Evolutionary conservation across 2,888 invertebrate genomes (phyloP), one percentile per base, ranked within the genome.

Genomic region (Byasa hedistus): DNA sequence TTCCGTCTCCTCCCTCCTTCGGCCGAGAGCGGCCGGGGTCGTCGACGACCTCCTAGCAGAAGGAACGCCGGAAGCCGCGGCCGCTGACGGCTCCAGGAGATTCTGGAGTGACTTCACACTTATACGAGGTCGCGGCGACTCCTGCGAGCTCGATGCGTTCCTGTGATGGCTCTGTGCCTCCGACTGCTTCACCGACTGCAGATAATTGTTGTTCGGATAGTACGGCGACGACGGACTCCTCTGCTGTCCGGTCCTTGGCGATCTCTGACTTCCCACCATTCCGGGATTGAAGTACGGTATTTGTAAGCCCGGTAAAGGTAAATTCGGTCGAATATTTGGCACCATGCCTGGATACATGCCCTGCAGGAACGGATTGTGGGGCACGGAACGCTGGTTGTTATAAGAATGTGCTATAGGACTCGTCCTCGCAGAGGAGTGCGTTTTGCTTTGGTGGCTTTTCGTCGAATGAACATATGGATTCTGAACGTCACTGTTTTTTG

Each of bases 21-120:
- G 87, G 82, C 77, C 90, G 91, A 71, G 72, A 61, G 83, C 81
- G 7, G 92, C 87, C 66, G 88, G 84, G 1, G 91, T 84, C 64
- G 89, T 80, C 78, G 90, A 87, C 61, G 84, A 76, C 64, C 78
- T 71, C 23, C 82, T 73, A 85, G 85, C 73, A 86, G 85, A 72
- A 80, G 89, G 70, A 10, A 72, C 87, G 4, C 76, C 74, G 3
- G 81, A 74, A 64, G 88, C 83, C 55, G 89, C 87, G 55, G 90
- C 86, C 52, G 84, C 80, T 39, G 84, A 85, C n/a, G 93, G 93
- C 75, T 93, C 93, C 77, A 94, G 78, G 69, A 94, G 83, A 79
- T 94, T 94, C 71, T 93, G 93, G 71, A 94, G 86, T 27, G 94
- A 93, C 79, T 93, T 94, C 69, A 93, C 93, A 78, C 93, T 93